phyloP scores from a whole-genome alignment of 1,140 invertebrate species.

The Drosophila lini region DNA sequence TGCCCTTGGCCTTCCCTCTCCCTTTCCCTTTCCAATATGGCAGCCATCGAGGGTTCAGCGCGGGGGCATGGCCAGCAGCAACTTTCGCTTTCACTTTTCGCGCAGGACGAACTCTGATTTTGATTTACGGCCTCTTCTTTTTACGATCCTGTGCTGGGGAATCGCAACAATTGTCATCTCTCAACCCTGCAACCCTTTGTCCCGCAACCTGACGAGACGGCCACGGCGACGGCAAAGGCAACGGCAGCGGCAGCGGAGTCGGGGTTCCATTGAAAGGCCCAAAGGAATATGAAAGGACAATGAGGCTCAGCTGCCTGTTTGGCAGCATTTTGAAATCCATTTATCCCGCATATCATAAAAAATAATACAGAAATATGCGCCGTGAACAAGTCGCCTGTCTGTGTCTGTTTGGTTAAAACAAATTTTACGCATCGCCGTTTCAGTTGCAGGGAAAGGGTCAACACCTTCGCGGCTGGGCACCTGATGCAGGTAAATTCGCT shows the following conservation, averaged over 20 bases:
- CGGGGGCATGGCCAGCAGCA: slow-evolving; percentile 31
- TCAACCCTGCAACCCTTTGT: slow-evolving; percentile 69
- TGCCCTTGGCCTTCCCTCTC: background rate
- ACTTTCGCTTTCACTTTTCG: slow-evolving; percentile 60
- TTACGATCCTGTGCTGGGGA: slow-evolving; percentile 60
- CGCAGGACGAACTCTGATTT: slow-evolving; percentile 54
- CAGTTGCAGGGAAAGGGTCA: slow-evolving; percentile 35
- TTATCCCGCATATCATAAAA: slow-evolving; percentile 81
- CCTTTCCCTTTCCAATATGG: slow-evolving; percentile 49
- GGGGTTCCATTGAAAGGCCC: slow-evolving; percentile 65
- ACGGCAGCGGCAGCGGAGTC: slow-evolving; percentile 27
- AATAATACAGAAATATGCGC: slow-evolving; percentile 54
- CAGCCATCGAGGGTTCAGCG: slow-evolving; percentile 17
- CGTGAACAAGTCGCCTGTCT: slow-evolving; percentile 55
- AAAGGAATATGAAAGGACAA: slow-evolving; percentile 49
- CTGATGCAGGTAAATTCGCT: slow-evolving; percentile 54
- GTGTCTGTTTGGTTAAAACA: slow-evolving; percentile 64
- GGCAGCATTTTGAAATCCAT: slow-evolving; percentile 77
- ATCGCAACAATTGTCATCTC: slow-evolving; percentile 77
- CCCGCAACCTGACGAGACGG: slow-evolving; percentile 63
- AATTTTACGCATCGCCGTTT: slow-evolving; percentile 64
- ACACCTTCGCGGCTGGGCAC: slow-evolving; percentile 72
- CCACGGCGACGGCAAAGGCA: slow-evolving; percentile 14
- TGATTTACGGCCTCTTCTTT: slow-evolving; percentile 68
- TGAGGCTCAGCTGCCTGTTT: slow-evolving; percentile 73